Base-by-base conservation (phyloP, 2,113 vertebrate genomes). In the Procavia capensis region DNA sequence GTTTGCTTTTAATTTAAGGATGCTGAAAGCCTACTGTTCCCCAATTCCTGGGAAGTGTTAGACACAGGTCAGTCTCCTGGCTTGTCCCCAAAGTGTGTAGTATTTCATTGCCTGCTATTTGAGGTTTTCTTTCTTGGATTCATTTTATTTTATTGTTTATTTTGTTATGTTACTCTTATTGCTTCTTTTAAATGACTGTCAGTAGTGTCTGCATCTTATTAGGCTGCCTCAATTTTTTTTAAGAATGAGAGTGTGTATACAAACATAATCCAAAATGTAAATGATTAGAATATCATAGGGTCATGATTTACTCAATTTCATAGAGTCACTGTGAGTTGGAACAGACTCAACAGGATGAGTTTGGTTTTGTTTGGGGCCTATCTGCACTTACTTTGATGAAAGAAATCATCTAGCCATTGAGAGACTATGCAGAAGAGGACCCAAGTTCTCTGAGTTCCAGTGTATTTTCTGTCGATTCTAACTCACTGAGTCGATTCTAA, bases 311-410 rank as follows among this genome's bases (percentile, higher is more conserved):
- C 3, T 16, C 27, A 88, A n/a, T 81, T 66, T 93, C 4, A 54
- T 54, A 54, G 14, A 16, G 50, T 16, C 50, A 16, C 50, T 54
- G 17, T 54, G 50, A 54, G 50, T 54, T 16, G 50, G 50, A 54
- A 54, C 17, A 3, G 50, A 54, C 50, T 54, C 50, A 16, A 54
- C 14, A 16, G 11, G 17, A 54, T 16, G 11, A 16, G 50, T 54
- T 54, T 54, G 50, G 50, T 54, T 54, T 54, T 54, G 50, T 11
- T 54, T 54, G 22, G 90, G 27, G 63, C 36, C 57, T 25, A 81
- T 93, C 89, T 97, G 83, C 20, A 89, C 17, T 89, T 57, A 75
- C 61, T 93, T 85, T 90, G 70, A 59, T n/a, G 83, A 80, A 50
- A 72, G 22, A 74, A 92, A 57, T 81, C 41, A 93, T 64, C 16